Evolutionary conservation across 2,113 vertebrate genomes (phyloP).

Genomic region (Entelurus aequoreus): DNA sequence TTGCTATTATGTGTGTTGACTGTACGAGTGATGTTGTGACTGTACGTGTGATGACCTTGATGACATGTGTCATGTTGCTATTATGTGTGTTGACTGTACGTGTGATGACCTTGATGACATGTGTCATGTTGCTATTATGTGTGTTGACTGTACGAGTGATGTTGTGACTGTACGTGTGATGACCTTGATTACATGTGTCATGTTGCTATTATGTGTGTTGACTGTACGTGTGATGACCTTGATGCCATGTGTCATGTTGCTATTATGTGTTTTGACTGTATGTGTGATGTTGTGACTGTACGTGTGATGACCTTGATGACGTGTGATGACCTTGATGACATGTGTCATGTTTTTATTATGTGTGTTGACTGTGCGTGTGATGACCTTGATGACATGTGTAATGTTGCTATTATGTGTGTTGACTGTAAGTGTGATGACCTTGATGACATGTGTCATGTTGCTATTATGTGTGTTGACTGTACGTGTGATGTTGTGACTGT

Average conservation of each 20-base stretch:
- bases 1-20: conserved; percentile 33
- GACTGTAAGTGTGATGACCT: conserved; percentile 18
- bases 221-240: conserved; percentile 22
- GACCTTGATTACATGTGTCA: conserved; percentile 36
- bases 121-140: conserved; percentile 39
- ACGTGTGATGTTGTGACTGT: too few species aligned
- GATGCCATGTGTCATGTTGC: conserved; percentile 34
- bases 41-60: conserved; percentile 37
- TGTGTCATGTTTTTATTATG: conserved; percentile 40
- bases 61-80: conserved; percentile 37
- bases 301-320: conserved; percentile 27
- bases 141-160: conserved; percentile 3
- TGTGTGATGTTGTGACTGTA: conserved; percentile 5
- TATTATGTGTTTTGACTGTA: conserved; percentile 19
- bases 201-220: conserved; percentile 38
- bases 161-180: conserved; percentile 5
- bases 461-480: conserved; percentile 37
- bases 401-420: conserved; percentile 39
- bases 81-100: conserved; percentile 14
- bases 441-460: conserved; percentile 35
- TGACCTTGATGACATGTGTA: conserved; percentile 31
- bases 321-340: conserved; percentile 36
- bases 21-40: too few species aligned
- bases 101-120: conserved; percentile 33
- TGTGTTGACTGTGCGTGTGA: background rate